Conservation (phyloP, 64 coral and sea anemone species). For the Acropora tenuis region DNA sequence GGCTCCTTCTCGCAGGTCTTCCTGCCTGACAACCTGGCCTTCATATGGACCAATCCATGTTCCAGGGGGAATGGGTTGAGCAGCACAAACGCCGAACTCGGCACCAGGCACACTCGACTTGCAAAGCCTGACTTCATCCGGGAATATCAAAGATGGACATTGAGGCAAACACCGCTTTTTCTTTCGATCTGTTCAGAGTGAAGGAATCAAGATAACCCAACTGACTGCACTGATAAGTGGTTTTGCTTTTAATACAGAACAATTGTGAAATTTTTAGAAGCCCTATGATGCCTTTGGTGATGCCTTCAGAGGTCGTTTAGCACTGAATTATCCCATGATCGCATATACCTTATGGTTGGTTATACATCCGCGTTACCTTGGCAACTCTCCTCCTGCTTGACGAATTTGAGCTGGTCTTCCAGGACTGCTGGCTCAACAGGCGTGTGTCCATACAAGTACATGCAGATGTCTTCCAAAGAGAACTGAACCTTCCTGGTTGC, state of each 20-base stretch:
- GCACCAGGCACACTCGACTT: constrained; percentile 85
- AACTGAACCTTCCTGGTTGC: neutral
- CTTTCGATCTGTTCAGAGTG: constrained; percentile 30
- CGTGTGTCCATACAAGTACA: constrained; percentile 80
- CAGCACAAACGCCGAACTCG: constrained; percentile 83
- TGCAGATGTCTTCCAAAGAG: constrained; percentile 84
- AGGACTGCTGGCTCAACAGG: constrained; percentile 11
- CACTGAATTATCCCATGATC: too few relatives aligned
- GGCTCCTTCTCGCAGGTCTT: constrained; percentile 70
- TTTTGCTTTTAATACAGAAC: too few relatives aligned
- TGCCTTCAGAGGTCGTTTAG: too few relatives aligned
- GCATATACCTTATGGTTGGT: neutral
- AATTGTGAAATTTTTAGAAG: too few relatives aligned
- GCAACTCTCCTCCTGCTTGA: neutral
- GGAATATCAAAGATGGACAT: constrained; percentile 78
- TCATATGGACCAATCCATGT: constrained; percentile 98
- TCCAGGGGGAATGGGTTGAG: constrained; percentile 83
- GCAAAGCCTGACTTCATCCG: constrained; percentile 87
- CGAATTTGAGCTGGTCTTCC: neutral
- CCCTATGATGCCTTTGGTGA: too few relatives aligned
- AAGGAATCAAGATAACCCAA: neutral
- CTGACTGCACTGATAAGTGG: too few relatives aligned
- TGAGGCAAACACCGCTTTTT: constrained; percentile 63
- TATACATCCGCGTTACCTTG: constrained; percentile 2
- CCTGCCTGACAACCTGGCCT: constrained; percentile 77